phyloP scores from a whole-genome alignment of 2,888 invertebrate species.

The Macrophya alboannulata region DNA sequence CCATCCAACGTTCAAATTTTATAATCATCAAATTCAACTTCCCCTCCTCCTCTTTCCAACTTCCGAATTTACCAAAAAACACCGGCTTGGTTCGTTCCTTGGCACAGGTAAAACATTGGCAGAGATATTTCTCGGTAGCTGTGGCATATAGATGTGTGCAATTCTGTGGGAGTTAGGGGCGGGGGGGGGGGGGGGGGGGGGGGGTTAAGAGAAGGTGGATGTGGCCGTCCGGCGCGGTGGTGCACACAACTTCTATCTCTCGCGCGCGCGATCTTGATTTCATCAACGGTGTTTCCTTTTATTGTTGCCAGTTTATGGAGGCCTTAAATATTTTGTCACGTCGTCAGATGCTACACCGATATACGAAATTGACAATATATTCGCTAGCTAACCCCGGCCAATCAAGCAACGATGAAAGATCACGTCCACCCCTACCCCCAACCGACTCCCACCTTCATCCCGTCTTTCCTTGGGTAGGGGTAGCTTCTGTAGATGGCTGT shows the following conservation, averaged over 20 bases:
- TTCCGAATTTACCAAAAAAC: too few species aligned
- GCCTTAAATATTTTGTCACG: conserved; percentile 77
- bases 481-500: conserved; percentile 26
- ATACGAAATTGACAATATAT: conserved; percentile 73
- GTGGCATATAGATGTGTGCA: not conserved
- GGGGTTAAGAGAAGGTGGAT: not conserved
- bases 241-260: conserved; percentile 50
- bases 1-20: not conserved
- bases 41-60: too few species aligned
- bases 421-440: conserved; percentile 74
- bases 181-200: not conserved
- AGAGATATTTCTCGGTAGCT: not conserved
- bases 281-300: conserved; percentile 78
- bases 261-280: conserved; percentile 68
- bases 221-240: not conserved
- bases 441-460: conserved; percentile 60
- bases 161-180: not conserved
- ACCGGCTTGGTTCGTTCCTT: too few species aligned
- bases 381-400: conserved; percentile 70
- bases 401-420: conserved; percentile 79
- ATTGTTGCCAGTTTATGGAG: conserved; percentile 75
- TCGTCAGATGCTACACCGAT: not conserved
- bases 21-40: too few species aligned
- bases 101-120: not conserved
- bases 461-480: conserved; percentile 13